Evolutionary conservation across 2,797 vertebrate genomes (phyloP).

Genomic region (Sebastes oblongus): DNA sequence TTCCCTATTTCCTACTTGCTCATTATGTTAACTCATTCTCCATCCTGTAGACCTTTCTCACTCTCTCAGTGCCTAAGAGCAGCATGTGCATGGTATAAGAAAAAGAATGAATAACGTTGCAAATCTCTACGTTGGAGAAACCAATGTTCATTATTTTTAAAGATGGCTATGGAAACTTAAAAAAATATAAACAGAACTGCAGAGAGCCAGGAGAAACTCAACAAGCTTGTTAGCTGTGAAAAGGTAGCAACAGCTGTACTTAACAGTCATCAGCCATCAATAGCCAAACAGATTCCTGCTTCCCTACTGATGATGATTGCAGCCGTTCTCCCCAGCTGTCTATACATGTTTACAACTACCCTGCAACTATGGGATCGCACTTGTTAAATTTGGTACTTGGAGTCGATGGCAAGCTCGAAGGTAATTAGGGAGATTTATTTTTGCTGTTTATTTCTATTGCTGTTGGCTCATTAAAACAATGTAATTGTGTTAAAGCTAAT

Average conservation of each 20-base stretch:
- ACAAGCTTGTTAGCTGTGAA: conserved; percentile 28
- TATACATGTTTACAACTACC: conserved; percentile 21
- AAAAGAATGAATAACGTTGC: not conserved
- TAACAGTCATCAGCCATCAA: conserved; percentile 42
- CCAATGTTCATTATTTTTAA: not conserved
- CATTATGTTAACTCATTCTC: conserved; percentile 23
- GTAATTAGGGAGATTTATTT: conserved; percentile 13
- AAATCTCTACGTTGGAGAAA: not conserved
- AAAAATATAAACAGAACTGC: conserved; percentile 2
- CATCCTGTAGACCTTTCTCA: not conserved
- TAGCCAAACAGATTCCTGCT: conserved; percentile 32
- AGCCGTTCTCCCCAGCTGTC: conserved; percentile 37
- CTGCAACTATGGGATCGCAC: not conserved
- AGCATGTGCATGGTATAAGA: not conserved
- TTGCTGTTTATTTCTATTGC: not conserved
- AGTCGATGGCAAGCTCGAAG: not conserved
- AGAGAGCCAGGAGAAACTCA: not conserved
- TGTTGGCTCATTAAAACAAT: conserved; percentile 7
- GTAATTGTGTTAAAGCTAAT: not conserved
- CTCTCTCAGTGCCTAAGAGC: not conserved
- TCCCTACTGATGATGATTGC: conserved; percentile 46
- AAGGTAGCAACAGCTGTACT: conserved; percentile 38
- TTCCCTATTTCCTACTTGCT: conserved; percentile 10
- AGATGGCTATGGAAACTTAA: not conserved
- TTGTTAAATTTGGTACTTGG: not conserved